Percentiles rank a stretch among this genome's conserved stretches.
Evolutionary conservation across 2,113 vertebrate species (phyloP).

Genomic region (Myotis lucifugus): DNA sequence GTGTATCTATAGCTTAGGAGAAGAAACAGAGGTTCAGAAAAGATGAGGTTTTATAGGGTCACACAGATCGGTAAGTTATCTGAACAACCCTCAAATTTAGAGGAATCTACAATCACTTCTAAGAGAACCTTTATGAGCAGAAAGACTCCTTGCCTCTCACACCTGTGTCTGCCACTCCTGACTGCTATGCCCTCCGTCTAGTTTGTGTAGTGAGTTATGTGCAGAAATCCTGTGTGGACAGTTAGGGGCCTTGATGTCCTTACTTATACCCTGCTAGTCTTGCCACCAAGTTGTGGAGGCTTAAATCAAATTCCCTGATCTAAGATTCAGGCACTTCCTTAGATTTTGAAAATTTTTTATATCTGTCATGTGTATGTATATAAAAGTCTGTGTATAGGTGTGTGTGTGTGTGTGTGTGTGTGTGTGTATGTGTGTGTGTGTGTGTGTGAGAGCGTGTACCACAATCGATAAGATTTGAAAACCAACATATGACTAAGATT

Average conservation of each 20-base stretch:
- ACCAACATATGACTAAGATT: not conserved
- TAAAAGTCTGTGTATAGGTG: not conserved
- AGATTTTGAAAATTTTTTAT: conserved; percentile 1
- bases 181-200: not conserved
- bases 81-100: not conserved
- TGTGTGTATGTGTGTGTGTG: not conserved
- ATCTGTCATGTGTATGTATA: not conserved
- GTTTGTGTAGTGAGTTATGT: not conserved
- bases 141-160: not conserved
- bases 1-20: not conserved
- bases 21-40: not conserved
- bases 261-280: not conserved
- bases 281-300: not conserved
- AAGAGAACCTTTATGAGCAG: not conserved
- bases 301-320: conserved; percentile 2
- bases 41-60: not conserved
- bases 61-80: not conserved
- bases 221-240: not conserved
- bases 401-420: not conserved
- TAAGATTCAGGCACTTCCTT: not conserved
- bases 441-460: too few relatives aligned
- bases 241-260: not conserved
- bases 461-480: not conserved
- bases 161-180: not conserved
- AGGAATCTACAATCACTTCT: not conserved